phyloP scores from a whole-genome alignment of 1,140 invertebrate species.

The Monochamus saltuarius region DNA sequence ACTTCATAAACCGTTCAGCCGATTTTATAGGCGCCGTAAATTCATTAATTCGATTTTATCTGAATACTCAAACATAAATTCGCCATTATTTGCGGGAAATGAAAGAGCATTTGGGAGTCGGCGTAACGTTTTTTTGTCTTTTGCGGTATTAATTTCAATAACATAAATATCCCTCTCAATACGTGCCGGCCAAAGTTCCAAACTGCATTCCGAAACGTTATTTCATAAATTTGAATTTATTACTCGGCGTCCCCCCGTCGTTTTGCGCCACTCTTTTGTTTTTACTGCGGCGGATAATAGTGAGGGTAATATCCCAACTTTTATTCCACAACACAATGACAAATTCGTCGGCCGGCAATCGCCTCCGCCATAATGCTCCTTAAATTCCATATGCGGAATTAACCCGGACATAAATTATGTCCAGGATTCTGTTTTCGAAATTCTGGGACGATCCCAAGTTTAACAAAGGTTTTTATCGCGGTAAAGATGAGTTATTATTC shows the following conservation, averaged over 20 bases:
- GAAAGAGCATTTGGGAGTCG: too few species aligned
- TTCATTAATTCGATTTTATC: conserved; percentile 13
- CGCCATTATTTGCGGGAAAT: too few species aligned
- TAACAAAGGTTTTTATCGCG: conserved; percentile 29
- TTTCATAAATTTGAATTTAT: conserved; percentile 26
- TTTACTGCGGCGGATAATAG: conserved; percentile 22
- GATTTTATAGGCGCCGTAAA: conserved; percentile 7
- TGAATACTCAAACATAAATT: too few species aligned
- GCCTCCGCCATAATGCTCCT: conserved; percentile 17
- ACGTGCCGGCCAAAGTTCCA: conserved; percentile 11
- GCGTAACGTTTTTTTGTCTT: too few species aligned
- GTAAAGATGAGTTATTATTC: conserved; percentile 37
- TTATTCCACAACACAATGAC: conserved; percentile 14
- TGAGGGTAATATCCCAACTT: conserved; percentile 19
- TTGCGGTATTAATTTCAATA: too few species aligned
- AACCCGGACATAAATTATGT: conserved; percentile 16
- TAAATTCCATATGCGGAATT: conserved; percentile 16
- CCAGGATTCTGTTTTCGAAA: conserved; percentile 26
- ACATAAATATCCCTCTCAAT: not conserved
- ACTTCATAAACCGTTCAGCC: conserved; percentile 6
- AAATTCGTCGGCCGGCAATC: conserved; percentile 11
- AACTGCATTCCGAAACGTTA: conserved; percentile 20
- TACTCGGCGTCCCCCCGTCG: conserved; percentile 3
- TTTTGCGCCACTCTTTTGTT: conserved; percentile 9
- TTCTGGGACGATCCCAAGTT: conserved; percentile 23